phyloP scores from a whole-genome alignment of 92 coral and sea anemone genomes.

The Muricea muricata region DNA sequence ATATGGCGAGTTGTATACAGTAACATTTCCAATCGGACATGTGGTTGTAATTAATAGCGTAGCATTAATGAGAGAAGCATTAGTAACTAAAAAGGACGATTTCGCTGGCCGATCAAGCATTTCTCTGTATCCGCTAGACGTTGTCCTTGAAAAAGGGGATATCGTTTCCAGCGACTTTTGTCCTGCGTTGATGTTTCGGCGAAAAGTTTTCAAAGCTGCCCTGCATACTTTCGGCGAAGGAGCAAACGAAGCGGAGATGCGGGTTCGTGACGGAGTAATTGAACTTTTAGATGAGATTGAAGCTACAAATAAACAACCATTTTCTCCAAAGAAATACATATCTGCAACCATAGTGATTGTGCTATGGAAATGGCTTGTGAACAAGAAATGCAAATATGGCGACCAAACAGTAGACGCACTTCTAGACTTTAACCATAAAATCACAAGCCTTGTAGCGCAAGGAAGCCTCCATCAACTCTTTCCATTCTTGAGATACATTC shows the following conservation, averaged over 20 bases:
- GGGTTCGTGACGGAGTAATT: not conserved
- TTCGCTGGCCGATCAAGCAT: not conserved
- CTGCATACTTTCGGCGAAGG: not conserved
- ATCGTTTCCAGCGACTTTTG: not conserved
- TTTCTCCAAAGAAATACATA: not conserved
- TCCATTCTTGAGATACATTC: constrained; percentile 36
- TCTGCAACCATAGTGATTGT: not conserved
- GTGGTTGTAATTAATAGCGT: not conserved
- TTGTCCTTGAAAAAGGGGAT: not conserved
- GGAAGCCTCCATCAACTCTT: constrained; percentile 15
- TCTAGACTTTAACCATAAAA: not conserved
- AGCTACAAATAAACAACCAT: not conserved
- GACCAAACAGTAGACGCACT: not conserved
- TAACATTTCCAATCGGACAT: not conserved
- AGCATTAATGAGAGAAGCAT: not conserved
- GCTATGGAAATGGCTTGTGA: not conserved
- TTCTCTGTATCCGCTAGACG: not conserved
- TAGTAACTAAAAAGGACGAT: constrained; percentile 1
- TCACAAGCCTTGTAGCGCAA: not conserved
- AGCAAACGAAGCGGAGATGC: not conserved
- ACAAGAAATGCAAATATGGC: not conserved
- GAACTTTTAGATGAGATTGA: not conserved
- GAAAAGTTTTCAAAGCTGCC: not conserved
- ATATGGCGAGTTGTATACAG: not conserved
- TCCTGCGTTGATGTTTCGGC: not conserved